phyloP scores from a whole-genome alignment of 2,797 vertebrate genomes.

The Diceros bicornis region DNA sequence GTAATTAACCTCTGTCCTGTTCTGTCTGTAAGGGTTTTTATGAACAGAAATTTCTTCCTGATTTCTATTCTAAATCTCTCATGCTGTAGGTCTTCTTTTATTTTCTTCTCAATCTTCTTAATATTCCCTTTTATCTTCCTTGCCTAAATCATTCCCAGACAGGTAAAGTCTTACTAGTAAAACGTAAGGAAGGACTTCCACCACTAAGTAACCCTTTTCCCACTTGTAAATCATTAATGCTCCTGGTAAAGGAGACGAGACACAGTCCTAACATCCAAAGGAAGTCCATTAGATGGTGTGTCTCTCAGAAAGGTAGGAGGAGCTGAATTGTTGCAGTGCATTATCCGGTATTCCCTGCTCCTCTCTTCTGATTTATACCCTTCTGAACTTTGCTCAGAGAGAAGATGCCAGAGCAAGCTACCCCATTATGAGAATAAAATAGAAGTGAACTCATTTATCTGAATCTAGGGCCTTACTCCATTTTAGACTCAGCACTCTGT shows the following conservation, averaged over 20 bases:
- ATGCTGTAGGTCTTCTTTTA: background rate
- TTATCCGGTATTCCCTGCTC: background rate
- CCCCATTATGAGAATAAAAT: conserved; percentile 13
- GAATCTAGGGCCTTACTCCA: background rate
- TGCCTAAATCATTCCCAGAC: conserved; percentile 14
- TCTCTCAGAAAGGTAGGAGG: conserved; percentile 24
- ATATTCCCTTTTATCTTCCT: conserved; percentile 13
- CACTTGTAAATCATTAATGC: conserved; percentile 63
- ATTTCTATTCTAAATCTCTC: background rate
- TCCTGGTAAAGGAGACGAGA: conserved; percentile 23
- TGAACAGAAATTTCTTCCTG: background rate
- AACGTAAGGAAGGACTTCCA: background rate
- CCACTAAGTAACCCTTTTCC: conserved; percentile 33
- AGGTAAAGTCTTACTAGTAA: conserved; percentile 12
- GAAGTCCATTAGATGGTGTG: background rate
- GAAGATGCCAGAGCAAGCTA: background rate
- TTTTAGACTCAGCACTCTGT: background rate
- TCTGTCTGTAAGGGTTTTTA: conserved; percentile 14
- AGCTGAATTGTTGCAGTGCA: conserved; percentile 11
- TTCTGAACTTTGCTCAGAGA: background rate
- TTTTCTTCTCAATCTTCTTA: background rate
- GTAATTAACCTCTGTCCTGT: background rate
- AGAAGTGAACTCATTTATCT: conserved; percentile 10
- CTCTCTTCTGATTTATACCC: background rate
- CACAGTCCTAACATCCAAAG: background rate